Evolutionary conservation across 2,888 invertebrate species (phyloP).

Genomic region (Sicus ferrugineus): DNA sequence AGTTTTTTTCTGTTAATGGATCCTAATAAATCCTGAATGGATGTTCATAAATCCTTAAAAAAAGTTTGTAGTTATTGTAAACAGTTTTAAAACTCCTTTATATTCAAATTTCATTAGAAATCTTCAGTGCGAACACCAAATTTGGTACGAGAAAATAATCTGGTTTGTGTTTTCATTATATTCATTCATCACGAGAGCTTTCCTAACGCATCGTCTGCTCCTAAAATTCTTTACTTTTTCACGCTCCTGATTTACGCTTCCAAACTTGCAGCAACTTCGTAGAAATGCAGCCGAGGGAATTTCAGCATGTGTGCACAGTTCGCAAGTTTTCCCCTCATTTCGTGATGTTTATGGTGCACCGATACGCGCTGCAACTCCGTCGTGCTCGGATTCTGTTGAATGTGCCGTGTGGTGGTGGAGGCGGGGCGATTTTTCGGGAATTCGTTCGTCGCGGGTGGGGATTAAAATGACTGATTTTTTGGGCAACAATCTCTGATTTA

Average conservation of each 20-base stretch:
- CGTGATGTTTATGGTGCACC: conserved; percentile 5
- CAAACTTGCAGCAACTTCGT: conserved; percentile 9
- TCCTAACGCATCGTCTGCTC: not conserved
- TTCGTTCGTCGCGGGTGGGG: no score
- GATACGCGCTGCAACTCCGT: not conserved
- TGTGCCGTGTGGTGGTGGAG: not conserved
- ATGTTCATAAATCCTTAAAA: no score
- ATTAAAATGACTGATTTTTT: no score
- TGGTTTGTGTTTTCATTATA: not conserved
- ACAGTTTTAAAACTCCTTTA: not conserved
- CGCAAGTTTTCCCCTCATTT: conserved; percentile 6
- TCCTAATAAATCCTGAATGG: not conserved
- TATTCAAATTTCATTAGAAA: not conserved
- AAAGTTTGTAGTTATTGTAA: no score
- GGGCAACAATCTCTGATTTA: no score
- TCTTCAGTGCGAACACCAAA: not conserved
- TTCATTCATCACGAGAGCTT: not conserved
- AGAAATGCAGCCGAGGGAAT: conserved; percentile 26
- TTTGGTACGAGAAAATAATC: not conserved
- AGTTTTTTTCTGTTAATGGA: not conserved
- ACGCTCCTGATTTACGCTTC: no score
- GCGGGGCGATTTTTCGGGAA: no score
- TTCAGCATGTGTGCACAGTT: conserved; percentile 28
- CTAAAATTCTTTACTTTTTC: not conserved
- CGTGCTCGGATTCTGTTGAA: not conserved